Evolutionary conservation across 2,113 vertebrate species (phyloP).

Genomic region (Odontesthes bonariensis): DNA sequence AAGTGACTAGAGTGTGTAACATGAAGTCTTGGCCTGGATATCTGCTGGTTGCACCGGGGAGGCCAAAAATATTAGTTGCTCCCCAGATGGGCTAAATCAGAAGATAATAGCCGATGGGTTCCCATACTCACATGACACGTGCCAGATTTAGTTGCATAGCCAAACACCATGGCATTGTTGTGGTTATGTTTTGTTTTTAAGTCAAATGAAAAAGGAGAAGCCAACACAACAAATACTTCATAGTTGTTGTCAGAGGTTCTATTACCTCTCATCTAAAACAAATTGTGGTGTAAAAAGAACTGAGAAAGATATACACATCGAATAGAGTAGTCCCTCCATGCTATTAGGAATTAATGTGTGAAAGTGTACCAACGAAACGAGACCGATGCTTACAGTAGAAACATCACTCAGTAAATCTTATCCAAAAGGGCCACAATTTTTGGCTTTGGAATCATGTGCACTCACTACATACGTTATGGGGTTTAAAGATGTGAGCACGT

Average conservation of each 20-base stretch:
- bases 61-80: neutral
- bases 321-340: conserved; percentile 8
- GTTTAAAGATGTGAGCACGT: neutral
- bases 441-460: conserved; percentile 1
- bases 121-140: neutral
- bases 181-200: neutral
- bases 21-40: neutral
- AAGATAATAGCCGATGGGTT: neutral
- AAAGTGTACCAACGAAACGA: conserved; percentile 1
- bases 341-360: conserved; percentile 12
- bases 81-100: too few relatives aligned
- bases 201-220: neutral
- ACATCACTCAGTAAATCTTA: conserved; percentile 8
- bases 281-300: neutral
- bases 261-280: neutral
- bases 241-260: neutral
- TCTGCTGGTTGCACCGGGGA: neutral
- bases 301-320: conserved; percentile 30
- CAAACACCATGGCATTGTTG: neutral
- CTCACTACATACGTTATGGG: neutral
- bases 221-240: neutral
- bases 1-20: neutral
- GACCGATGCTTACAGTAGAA: conserved; percentile 26
- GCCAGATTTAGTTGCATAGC: neutral
- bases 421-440: conserved; percentile 2